A percentile compares a stretch with the other conserved stretches of the same genome.
Conservation (phyloP, 2,113 vertebrate species). For the Mustela nigripes region DNA sequence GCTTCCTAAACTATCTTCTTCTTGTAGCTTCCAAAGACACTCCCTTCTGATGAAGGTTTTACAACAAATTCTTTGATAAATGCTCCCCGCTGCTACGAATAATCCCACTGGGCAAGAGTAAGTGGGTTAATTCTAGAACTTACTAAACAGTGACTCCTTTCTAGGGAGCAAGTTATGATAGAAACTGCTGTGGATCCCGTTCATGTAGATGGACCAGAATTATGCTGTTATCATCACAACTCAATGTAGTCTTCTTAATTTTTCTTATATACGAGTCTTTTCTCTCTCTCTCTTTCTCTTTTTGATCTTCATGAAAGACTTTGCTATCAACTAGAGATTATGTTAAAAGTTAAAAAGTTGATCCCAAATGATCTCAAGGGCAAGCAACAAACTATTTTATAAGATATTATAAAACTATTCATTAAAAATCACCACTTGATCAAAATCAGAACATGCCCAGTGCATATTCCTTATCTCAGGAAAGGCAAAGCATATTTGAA, state of each 20-base stretch:
- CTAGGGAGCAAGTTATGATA: not conserved
- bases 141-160: not conserved
- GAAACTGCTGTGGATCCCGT: not conserved
- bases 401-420: not conserved
- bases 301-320: not conserved
- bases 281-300: not conserved
- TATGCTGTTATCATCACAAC: not conserved
- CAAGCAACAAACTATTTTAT: conserved; percentile 1
- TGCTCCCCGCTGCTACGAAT: not conserved
- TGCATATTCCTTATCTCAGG: not conserved
- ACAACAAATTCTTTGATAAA: not conserved
- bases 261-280: not conserved
- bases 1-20: not conserved
- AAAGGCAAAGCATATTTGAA: conserved; percentile 43
- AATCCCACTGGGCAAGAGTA: not conserved
- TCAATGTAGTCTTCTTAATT: not conserved
- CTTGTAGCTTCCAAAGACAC: not conserved
- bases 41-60: not conserved
- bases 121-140: not conserved
- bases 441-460: not conserved
- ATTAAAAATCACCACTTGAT: not conserved
- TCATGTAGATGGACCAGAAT: not conserved
- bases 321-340: not conserved
- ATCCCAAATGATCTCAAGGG: not conserved
- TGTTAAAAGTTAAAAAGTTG: not conserved